Base-by-base conservation (phyloP, 2,888 invertebrate species). In the Harpalus rufipes region DNA sequence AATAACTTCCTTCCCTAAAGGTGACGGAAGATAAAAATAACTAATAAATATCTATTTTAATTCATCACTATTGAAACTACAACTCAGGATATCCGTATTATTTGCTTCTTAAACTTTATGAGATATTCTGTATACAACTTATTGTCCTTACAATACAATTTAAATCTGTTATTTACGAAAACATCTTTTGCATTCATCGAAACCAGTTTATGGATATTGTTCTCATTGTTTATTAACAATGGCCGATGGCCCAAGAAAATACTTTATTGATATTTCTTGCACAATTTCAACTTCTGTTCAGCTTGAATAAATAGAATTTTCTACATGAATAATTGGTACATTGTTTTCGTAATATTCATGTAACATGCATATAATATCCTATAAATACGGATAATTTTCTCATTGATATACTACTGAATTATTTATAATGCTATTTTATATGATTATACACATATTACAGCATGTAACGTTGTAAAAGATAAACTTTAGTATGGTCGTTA, bases 281-380 rank as follows among this genome's bases (percentile, higher is more conserved):
- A 68, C n/a, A 25, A 25, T 3, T 25, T 25, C 63, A 21, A 41
- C 72, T 72, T 72, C 72, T 72, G 72, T 72, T 72, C 44, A 39
- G 44, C 72, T 44, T 44, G 72, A 41, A 44, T 72, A 72, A 72
- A 72, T 44, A 72, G 41, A 44, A 72, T 72, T 44, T 72, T 44
- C 39, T 39, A 16, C 72, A 44, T 72, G 72, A 72, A 72, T 72
- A 72, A 72, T 72, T 72, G 72, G 41, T 72, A 72, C 44, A 72
- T 72, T 72, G 72, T 72, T 72, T 44, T 72, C 18, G 16, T 72
- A 72, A 72, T 72, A 72, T 72, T 44, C 72, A 16, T 72, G 72
- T 72, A 41, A 41, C 72, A 39, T 68, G 72, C 44, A 72, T 72
- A 72, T 39, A 72, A 44, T 72, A 44, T 72, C 72, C 41, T 18